A percentile compares a stretch with the other conserved stretches of the same genome.
These are phyloP conservation scores for Eidolon helvum DNA, from an alignment of 2,113 vertebrate species.

Conservation along the genomic window DNA sequence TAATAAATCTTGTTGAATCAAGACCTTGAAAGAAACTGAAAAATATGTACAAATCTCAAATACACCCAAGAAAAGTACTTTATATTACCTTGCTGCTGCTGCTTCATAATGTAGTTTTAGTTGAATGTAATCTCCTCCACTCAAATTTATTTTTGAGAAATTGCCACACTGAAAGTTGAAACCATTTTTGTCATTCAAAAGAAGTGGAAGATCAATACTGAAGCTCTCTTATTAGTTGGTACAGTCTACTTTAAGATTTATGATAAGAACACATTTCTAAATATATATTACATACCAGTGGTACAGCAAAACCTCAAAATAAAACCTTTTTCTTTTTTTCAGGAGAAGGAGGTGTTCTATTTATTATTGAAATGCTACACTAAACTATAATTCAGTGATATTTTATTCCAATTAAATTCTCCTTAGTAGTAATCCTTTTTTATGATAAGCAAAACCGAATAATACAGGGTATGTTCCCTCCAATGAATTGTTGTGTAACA, in stretches of 20 bases:
- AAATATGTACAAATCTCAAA: slow-evolving; percentile 72
- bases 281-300: slow-evolving; percentile 47
- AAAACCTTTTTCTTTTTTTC: slow-evolving; percentile 30
- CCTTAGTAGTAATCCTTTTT: slow-evolving; percentile 71
- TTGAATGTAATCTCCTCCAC: slow-evolving; percentile 70
- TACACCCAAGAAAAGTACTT: slow-evolving; percentile 62
- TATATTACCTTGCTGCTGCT: slow-evolving; percentile 59
- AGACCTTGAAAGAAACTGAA: slow-evolving; percentile 79
- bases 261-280: slow-evolving; percentile 56
- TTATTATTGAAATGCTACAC: slow-evolving; percentile 69
- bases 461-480: slow-evolving; percentile 74
- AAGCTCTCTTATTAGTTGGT: slow-evolving; percentile 59
- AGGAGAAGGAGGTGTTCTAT: slow-evolving; percentile 59
- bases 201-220: slow-evolving; percentile 73
- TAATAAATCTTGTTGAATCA: slow-evolving; percentile 80
- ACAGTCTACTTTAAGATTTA: slow-evolving; percentile 70
- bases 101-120: slow-evolving; percentile 71
- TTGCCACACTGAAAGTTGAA: slow-evolving; percentile 64
- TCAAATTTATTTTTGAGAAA: slow-evolving; percentile 72
- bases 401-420: slow-evolving; percentile 80
- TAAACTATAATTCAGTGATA: slow-evolving; percentile 75
- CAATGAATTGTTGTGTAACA: slow-evolving; percentile 83
- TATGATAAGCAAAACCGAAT: slow-evolving; percentile 77
- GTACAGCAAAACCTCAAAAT: slow-evolving; percentile 51
- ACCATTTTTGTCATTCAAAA: slow-evolving; percentile 73